Evolutionary conservation across 2,888 invertebrate species (phyloP), one percentile per base, ranked within the genome.

Genomic region (Timema cristinae): DNA sequence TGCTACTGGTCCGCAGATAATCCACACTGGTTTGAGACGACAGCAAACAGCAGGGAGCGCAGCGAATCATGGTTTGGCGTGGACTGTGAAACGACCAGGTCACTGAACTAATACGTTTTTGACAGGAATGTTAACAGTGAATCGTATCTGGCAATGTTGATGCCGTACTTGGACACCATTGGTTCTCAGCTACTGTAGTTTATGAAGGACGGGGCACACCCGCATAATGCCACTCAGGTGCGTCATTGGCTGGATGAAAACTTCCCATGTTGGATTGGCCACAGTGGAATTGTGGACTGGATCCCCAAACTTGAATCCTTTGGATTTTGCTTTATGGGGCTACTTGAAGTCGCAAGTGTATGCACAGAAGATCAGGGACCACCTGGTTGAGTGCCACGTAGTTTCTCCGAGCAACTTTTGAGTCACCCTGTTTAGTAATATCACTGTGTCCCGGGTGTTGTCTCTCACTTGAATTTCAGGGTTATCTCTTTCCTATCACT

Each of bases 201-300:
- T 8, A n/a, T 66, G 66, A 6, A 66, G 49, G 2, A 66, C 7
- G 66, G 16, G n/a, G 7, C 8, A 47, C 66, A 6, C 13, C 66
- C 49, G 7, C 66, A 66, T 66, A 7, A 7, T 66, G 49, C 16
- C 32, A 66, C 66, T 8, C 49, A 47, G 10, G 47, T 66, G 15
- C 63, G 63, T 13, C 8, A 13, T 56, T 56, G n/a, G 56, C 56
- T 56, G 16, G 56, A 56, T 11, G 56, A 56, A 8, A 56, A 56
- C 56, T 56, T 56, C 2, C 52, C 63, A 63, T 15, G 15, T 10
- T 66, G 66, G 66, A 66, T 66, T 66, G 66, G 66, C 7, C 32
- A 4, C 32, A 32, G 32, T 1, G 32, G 32, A 4, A 32, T 4
- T 4, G 32, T 32, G 32, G 32, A 32, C 32, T 32, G 32, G 32